These are phyloP conservation scores for Heliconius aoede DNA, from an alignment of 2,888 invertebrate genomes.

Conservation along the genomic window DNA sequence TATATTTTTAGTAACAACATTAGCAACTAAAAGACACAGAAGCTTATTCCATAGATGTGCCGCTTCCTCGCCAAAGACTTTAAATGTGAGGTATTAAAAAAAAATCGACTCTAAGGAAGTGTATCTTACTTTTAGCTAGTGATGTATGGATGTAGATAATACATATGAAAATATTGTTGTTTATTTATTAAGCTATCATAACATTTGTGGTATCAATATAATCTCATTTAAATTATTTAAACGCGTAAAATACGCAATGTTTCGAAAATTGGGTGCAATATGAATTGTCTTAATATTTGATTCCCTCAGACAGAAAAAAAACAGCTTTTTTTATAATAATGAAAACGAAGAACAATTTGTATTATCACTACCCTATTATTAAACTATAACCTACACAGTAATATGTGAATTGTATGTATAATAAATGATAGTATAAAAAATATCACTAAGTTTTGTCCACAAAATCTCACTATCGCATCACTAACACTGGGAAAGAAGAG, in stretches of 20 bases:
- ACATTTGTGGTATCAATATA: too few species aligned
- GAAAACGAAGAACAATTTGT: too few species aligned
- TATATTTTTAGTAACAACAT: conserved; percentile 42
- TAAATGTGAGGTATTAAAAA: conserved; percentile 82
- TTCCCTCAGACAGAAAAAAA: too few species aligned
- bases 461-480: conserved; percentile 45
- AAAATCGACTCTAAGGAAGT: conserved; percentile 76
- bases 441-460: not conserved
- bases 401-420: too few species aligned
- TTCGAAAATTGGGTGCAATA: too few species aligned
- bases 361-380: too few species aligned
- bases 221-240: too few species aligned
- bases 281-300: too few species aligned
- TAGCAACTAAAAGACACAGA: conserved; percentile 50
- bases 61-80: conserved; percentile 64
- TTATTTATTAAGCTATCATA: not conserved
- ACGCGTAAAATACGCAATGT: too few species aligned
- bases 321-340: too few species aligned
- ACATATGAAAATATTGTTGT: not conserved
- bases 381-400: too few species aligned
- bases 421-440: too few species aligned
- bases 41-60: conserved; percentile 65
- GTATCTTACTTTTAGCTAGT: conserved; percentile 61
- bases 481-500: conserved; percentile 72
- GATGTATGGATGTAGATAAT: conserved; percentile 48